Evolutionary conservation across 2,888 invertebrate genomes (phyloP).

Genomic region (Lymantria dispar): DNA sequence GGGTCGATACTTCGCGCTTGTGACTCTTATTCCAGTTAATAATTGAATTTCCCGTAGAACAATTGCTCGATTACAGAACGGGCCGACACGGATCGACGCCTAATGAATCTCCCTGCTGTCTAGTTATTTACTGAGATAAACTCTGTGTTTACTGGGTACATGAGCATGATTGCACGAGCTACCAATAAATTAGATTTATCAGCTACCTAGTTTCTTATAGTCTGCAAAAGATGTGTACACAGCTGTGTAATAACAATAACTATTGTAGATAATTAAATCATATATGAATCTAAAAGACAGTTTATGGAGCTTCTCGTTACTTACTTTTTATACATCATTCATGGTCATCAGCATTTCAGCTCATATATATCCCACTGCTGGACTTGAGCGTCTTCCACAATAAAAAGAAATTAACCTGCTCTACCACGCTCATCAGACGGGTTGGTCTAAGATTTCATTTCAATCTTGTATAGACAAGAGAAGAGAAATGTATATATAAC

Average conservation of each 20-base stretch:
- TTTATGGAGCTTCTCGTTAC: no score
- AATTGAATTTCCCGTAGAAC: conserved; percentile 79
- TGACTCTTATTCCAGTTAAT: conserved; percentile 57
- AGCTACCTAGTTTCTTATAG: conserved; percentile 35
- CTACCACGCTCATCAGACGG: no score
- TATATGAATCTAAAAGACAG: not conserved
- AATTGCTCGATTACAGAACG: conserved; percentile 78
- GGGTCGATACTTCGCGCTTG: conserved; percentile 61
- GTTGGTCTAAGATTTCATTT: no score
- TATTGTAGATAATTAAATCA: conserved; percentile 9
- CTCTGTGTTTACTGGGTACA: conserved; percentile 76
- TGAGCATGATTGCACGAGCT: conserved; percentile 79
- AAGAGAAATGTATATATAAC: no score
- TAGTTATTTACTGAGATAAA: conserved; percentile 80
- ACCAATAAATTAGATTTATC: conserved; percentile 77
- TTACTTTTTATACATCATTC: no score
- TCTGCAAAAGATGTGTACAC: conserved; percentile 24
- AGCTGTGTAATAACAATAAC: no score
- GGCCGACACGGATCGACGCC: conserved; percentile 75
- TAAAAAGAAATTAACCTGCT: no score
- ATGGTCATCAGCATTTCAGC: no score
- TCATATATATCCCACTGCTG: no score
- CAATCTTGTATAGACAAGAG: no score
- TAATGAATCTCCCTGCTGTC: conserved; percentile 80
- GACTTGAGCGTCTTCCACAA: no score